These are phyloP conservation scores for Pelagia noctiluca DNA, from an alignment of 30 jellyfish, hydroid and myxozoan genomes.

Conservation along the genomic window DNA sequence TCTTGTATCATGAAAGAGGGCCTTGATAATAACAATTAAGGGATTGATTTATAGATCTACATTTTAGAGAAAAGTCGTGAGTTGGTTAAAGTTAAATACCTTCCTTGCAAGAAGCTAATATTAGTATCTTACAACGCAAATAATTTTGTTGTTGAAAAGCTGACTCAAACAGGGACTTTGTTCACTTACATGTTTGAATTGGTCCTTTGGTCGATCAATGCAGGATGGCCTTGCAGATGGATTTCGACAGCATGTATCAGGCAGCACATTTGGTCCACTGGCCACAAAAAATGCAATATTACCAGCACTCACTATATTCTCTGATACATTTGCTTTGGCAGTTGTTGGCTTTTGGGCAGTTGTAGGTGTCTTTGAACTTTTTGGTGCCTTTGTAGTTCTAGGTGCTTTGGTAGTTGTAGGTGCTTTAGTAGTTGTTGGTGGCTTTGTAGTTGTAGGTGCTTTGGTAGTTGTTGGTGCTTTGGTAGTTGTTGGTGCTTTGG, in stretches of 20 bases:
- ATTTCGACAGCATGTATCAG: slow-evolving; percentile 59
- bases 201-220: slow-evolving; percentile 22
- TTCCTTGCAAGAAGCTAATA: too few relatives aligned
- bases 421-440: slow-evolving; percentile 1
- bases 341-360: slow-evolving; percentile 10
- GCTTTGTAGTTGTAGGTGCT: slow-evolving; percentile 43
- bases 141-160: too few relatives aligned
- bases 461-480: slow-evolving; percentile 16
- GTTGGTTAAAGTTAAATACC: too few relatives aligned
- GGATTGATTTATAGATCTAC: too few relatives aligned
- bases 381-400: slow-evolving; percentile 28
- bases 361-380: slow-evolving; percentile 26
- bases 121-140: too few relatives aligned
- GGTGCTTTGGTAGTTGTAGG: slow-evolving; percentile 19
- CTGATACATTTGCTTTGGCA: slow-evolving; percentile 8
- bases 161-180: too few relatives aligned
- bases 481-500: slow-evolving; percentile 21
- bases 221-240: not conserved
- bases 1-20: too few relatives aligned
- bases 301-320: slow-evolving; percentile 14
- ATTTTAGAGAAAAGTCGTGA: too few relatives aligned
- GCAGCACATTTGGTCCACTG: slow-evolving; percentile 28
- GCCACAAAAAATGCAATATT: not conserved
- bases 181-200: slow-evolving; percentile 22
- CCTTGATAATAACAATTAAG: too few relatives aligned